A percentile compares a stretch with the other conserved stretches of the same genome.
Conservation (phyloP, 2,113 vertebrate species). For the Bombycilla garrulus region DNA sequence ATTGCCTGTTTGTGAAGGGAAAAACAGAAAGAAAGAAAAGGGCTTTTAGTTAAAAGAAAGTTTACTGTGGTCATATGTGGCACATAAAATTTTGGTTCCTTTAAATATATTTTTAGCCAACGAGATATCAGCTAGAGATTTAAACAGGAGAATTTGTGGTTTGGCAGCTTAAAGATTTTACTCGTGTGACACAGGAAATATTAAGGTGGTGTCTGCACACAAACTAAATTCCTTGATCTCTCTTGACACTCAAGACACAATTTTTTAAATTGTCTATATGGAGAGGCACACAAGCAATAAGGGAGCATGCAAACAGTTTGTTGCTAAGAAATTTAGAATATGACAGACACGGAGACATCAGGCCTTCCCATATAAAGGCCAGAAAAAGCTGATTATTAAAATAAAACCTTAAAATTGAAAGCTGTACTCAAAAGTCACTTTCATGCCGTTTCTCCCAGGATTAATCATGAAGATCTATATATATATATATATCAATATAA, state of each 20-base stretch:
- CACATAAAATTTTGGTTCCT: neutral
- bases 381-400: neutral
- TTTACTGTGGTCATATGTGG: neutral
- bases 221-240: neutral
- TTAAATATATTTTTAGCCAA: neutral
- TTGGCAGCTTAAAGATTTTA: neutral
- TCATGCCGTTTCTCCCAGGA: neutral
- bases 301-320: neutral
- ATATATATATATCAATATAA: neutral
- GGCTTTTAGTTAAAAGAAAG: neutral
- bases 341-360: neutral
- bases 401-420: neutral
- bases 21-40: neutral
- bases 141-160: neutral
- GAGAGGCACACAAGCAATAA: neutral
- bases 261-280: neutral
- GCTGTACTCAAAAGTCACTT: neutral
- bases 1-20: conserved; percentile 76
- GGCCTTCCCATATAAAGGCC: neutral
- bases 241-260: neutral
- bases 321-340: neutral
- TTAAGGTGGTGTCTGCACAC: neutral
- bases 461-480: neutral
- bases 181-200: neutral
- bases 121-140: neutral